Evolutionary conservation across 2,888 invertebrate genomes (phyloP), one percentile per base, ranked within the genome.

Genomic region (Asteroscopus sphinx): DNA sequence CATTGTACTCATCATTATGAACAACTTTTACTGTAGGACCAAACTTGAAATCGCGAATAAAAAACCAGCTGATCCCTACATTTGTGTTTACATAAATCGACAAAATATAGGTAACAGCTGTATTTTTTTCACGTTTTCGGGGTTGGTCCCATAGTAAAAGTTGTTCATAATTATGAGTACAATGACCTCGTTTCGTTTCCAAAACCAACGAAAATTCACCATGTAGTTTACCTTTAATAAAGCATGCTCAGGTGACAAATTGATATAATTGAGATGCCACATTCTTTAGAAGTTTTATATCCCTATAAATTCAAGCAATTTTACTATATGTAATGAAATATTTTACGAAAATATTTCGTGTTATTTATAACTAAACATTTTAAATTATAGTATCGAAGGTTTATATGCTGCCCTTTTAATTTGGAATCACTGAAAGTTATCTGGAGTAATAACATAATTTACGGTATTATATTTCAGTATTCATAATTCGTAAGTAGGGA

Each of bases 241-340:
- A 74, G 26, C 35, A 42, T 59, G 40, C 39, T 39, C 62, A 68
- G 58, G 65, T 71, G 75, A 65, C 62, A 73, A 65, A 73, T 63
- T 63, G 48, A 36, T 61, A 42, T 32, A 59, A 57, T 62, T 40
- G 54, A 39, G 32, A 48, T 39, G 26, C 35, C 53, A 33, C 46
- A 52, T 64, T 62, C 54, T 52, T 54, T 52, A 32, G 30, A 56
- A 61, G n/a, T 47, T 67, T 72, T 45, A 59, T 62, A 49, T 54
- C 47, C 42, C 55, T 58, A 59, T 64, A 61, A 66, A 59, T 60
- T 63, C 8, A 40, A 59, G 15, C 16, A 33, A 41, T 55, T 59
- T 64, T 52, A 45, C 47, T 37, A 37, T 32, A 37, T 32, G 12
- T 39, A 51, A 30, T 51, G 51, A 66, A 44, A 36, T 13, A 36